Evolutionary conservation across 2,797 vertebrate species (phyloP), one percentile per base, ranked within the genome.

Genomic region (Tragopan temminckii): DNA sequence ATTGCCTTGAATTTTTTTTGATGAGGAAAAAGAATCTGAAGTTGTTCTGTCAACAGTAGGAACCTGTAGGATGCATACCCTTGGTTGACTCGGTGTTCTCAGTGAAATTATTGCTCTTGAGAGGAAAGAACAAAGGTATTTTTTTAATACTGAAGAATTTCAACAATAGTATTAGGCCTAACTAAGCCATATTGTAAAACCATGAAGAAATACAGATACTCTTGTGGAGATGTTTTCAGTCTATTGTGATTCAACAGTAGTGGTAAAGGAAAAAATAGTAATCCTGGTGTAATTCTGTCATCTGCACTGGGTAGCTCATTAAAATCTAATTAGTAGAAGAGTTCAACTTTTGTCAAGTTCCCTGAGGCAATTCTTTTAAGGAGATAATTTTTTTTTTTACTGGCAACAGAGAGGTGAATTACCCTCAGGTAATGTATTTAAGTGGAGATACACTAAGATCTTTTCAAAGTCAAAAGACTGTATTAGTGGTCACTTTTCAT

Each of bases 321-420:
- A 97, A 97, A 97, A 97, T 96, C 92, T 97, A 93, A 92, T 97
- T 97, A 96, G 90, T 93, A 45, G 89, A 91, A 94, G 67, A 74
- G 93, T 97, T 97, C 95, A 55, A 79, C 89, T 96, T 94, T 85
- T 94, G 88, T 88, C 89, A 92, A 85, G 63, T 86, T 97, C 94
- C 92, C 96, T 85, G 76, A 94, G 91, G 96, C 93, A 91, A 94
- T 19, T 95, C 90, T 96, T 88, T 74, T 63, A 86, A 50, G 24
- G 96, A 95, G 88, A 94, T 87, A 95, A 74, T 59, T 92, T 66
- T 89, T 79, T 63, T 89, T 96, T 91, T 96, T 83, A 63, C 88
- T 91, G 61, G 94, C 68, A 94, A 90, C 90, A 94, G 83, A 62
- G 87, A 97, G 81, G 84, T 75, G 81, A 95, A 93, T 92, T 90